Evolutionary conservation across 2,113 vertebrate species (phyloP).

Genomic region (Brachypodius melanocephalos): DNA sequence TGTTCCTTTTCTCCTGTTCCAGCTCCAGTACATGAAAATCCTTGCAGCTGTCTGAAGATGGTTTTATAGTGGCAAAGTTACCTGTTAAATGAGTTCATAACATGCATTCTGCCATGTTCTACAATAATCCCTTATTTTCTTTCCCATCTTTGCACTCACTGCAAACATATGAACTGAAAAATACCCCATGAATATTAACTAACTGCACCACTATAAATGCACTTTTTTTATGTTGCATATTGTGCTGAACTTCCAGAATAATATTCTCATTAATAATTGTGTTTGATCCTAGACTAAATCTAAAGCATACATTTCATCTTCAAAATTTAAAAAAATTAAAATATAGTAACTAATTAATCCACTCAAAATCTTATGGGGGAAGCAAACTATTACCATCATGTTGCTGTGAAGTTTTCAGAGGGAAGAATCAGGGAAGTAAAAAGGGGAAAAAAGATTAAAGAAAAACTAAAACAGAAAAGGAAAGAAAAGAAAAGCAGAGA

Average conservation of each 20-base stretch:
- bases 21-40: conserved; percentile 28
- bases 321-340: not conserved
- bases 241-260: not conserved
- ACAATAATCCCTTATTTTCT: not conserved
- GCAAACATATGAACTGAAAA: not conserved
- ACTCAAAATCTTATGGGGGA: not conserved
- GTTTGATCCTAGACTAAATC: not conserved
- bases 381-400: not conserved
- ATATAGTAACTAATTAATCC: not conserved
- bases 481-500: not conserved
- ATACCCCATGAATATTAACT: not conserved
- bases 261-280: not conserved
- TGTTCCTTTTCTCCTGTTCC: conserved; percentile 54
- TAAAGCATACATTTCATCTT: not conserved
- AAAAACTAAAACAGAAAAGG: not conserved
- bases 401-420: not conserved
- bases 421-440: not conserved
- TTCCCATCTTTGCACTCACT: not conserved
- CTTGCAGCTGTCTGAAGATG: conserved; percentile 27
- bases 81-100: not conserved
- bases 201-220: not conserved
- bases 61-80: conserved; percentile 20
- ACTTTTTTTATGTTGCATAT: not conserved
- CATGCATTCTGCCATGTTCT: not conserved
- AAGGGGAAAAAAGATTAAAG: not conserved